Conservation (phyloP, 2,797 vertebrate genomes). For the Anabacerthia variegaticeps region DNA sequence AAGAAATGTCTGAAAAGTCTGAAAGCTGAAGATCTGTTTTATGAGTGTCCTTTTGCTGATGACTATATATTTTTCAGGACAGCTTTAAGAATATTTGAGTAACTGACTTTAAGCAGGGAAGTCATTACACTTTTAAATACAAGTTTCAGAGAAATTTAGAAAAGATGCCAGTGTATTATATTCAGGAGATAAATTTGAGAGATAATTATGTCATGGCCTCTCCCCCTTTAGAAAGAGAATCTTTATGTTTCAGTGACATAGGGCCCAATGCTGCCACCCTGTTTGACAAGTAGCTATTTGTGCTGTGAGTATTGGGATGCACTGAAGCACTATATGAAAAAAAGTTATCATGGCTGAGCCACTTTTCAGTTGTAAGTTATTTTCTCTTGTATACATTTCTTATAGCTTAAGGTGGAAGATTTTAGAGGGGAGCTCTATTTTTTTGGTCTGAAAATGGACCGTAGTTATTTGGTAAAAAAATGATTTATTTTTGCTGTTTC, state of each 20-base stretch:
- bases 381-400: not conserved
- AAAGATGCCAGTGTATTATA: not conserved
- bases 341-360: not conserved
- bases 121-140: slow-evolving; percentile 32
- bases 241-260: not conserved
- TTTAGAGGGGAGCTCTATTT: accelerated
- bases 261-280: not conserved
- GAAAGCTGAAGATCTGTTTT: slow-evolving; percentile 53
- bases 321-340: not conserved
- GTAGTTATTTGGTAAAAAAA: slow-evolving; percentile 15
- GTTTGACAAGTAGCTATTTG: not conserved
- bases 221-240: not conserved
- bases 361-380: not conserved
- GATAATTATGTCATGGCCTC: not conserved
- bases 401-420: not conserved
- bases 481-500: slow-evolving; percentile 48
- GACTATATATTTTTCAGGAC: slow-evolving; percentile 43
- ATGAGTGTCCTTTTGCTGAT: slow-evolving; percentile 42
- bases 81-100: not conserved
- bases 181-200: not conserved
- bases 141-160: slow-evolving; percentile 22
- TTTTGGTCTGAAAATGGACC: slow-evolving; percentile 2
- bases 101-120: not conserved
- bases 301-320: not conserved
- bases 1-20: slow-evolving; percentile 19